Evolutionary conservation across 2,113 vertebrate species (phyloP).

Genomic region (Podarcis raffonei): DNA sequence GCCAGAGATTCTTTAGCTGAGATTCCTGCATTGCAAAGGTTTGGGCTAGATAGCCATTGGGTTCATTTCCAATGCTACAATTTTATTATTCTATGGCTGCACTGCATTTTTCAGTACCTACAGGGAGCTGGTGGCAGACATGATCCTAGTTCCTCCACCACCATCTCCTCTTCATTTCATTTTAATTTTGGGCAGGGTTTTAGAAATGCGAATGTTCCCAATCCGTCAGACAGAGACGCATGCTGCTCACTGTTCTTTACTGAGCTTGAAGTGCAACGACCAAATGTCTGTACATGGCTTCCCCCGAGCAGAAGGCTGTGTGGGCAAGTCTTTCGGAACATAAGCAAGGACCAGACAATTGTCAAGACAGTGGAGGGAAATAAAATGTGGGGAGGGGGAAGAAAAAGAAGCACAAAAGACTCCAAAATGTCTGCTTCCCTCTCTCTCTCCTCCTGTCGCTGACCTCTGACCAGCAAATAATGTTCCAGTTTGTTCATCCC

Average conservation of each 20-base stretch:
- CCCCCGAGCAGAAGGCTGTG: slow-evolving; percentile 8
- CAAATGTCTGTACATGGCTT: slow-evolving; percentile 17
- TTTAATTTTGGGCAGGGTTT: not conserved
- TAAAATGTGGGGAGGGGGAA: not conserved
- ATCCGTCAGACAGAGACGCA: not conserved
- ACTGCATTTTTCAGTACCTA: not conserved
- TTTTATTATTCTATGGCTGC: not conserved
- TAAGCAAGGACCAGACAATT: slow-evolving; percentile 16
- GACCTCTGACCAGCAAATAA: not conserved
- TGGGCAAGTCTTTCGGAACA: slow-evolving; percentile 30
- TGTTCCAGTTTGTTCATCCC: not conserved
- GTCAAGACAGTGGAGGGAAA: not conserved
- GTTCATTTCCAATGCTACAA: too few species aligned
- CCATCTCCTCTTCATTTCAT: not conserved
- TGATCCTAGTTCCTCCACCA: not conserved
- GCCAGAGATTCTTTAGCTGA: too few species aligned
- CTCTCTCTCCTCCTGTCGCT: not conserved
- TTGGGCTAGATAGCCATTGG: too few species aligned
- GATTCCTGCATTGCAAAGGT: too few species aligned
- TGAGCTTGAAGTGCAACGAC: not conserved
- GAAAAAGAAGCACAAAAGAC: slow-evolving; percentile 32
- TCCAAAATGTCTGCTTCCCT: not conserved
- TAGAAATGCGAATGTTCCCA: slow-evolving; percentile 9
- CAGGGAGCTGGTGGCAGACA: not conserved
- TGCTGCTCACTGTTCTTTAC: not conserved